Evolutionary conservation across 2,113 vertebrate genomes (phyloP), one percentile per base, ranked within the genome.

Genomic region (Centropristis striata): DNA sequence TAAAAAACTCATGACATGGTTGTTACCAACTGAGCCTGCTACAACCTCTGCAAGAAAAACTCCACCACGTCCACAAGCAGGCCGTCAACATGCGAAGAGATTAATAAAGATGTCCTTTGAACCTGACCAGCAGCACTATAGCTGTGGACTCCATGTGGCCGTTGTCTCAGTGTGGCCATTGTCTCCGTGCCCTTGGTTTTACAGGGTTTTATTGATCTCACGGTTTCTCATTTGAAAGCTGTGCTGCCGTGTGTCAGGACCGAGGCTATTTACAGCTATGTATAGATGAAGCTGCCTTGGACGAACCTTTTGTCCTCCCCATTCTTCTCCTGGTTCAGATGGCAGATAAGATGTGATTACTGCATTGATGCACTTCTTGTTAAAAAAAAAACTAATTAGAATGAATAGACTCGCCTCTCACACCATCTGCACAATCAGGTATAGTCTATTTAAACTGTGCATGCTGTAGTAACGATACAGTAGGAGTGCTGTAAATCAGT

Each of bases 191-290:
- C 85, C 86, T 88, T 90, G 84, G 81, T 78, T 75, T 86, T 85
- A 54, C 57, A 80, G 86, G 75, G 37, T 61, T 74, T 36, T 83
- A 95, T 95, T 71, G 91, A 95, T 95, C 87, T 83, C 46, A 81
- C 23, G 23, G 53, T 70, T 86, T 92, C 85, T 92, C 85, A 92
- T 93, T 92, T 88, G 74, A 86, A 89, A 77, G 73, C 86, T 71
- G 76, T 79, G 83, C 67, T 65, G 68, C 75, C 75, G 44, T 14
- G 73, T 71, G 86, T 89, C 83, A 77, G 80, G 75, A 44, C 60
- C 37, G 25, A 86, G 58, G 85, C 80, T 83, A 86, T 93, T 92
- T 93, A 91, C 55, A 53, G 86, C 91, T 88, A 92, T 91, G 82
- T 92, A 85, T 91, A 91, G 87, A 71, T 50, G 55, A 39, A 69